Conservation (phyloP, 2,113 vertebrate genomes). For the Stegostoma tigrinum region DNA sequence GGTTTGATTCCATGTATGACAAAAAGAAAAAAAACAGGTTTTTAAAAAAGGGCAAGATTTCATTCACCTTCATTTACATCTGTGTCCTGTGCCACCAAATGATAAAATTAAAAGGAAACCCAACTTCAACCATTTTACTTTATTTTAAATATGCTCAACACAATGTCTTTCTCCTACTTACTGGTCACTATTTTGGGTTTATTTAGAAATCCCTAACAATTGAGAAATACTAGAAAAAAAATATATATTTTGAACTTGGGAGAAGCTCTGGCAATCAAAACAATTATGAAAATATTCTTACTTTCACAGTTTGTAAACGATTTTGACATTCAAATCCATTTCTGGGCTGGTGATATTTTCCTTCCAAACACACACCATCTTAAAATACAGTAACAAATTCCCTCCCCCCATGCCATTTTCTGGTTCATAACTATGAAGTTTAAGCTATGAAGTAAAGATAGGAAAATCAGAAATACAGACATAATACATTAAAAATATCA, state of each 20-base stretch:
- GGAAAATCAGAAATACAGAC: neutral
- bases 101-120: neutral
- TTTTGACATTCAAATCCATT: constrained; percentile 32
- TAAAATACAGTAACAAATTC: neutral
- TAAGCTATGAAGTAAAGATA: neutral
- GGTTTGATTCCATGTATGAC: neutral
- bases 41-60: neutral
- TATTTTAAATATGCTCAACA: neutral
- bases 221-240: neutral
- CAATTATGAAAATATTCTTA: neutral
- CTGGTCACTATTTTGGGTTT: neutral
- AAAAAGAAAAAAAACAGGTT: neutral
- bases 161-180: neutral
- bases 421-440: neutral
- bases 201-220: neutral
- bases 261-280: neutral
- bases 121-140: neutral
- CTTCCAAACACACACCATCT: neutral
- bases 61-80: neutral
- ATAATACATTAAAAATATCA: neutral
- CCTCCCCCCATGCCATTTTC: neutral
- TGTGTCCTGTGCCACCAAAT: neutral
- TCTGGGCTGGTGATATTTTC: constrained; percentile 30
- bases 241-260: neutral
- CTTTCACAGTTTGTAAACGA: neutral